Evolutionary conservation across 2,797 vertebrate genomes (phyloP), one percentile per base, ranked within the genome.

Genomic region (Melanotaenia maccullochi): DNA sequence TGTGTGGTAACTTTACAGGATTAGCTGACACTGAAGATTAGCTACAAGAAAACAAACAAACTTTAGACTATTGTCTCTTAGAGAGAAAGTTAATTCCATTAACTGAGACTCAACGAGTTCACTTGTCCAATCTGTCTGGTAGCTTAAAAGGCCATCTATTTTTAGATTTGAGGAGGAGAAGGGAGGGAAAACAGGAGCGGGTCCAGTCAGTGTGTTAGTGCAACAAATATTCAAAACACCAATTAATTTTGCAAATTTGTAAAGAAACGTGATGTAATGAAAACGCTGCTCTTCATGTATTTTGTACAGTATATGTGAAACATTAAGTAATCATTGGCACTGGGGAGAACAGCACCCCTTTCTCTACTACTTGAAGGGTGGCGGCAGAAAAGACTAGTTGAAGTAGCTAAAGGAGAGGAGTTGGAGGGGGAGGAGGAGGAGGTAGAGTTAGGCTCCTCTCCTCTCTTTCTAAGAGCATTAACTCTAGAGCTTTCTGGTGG

Each of bases 391-490:
- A 51, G 20, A 75, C 64, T 78, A 74, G 68, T 79, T 74, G 84
- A 79, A 80, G 77, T 7, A 28, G 28, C 25, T 16, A 30, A 80
- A 60, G 76, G 76, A 67, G 75, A 74, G 18, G 60, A 71, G 32
- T 25, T 54, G 40, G 73, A 28, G 78, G 54, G 57, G 66, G 59
- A 20, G 55, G 14, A 13, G 58, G 58, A 14, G 35, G 51, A 20
- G 68, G 33, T 61, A 71, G 77, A 56, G 76, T 32, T 61, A 76
- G 57, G 67, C 87, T 84, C 83, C 73, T 87, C 81, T 71, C 73
- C 82, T 79, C 82, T 84, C 77, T 73, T 82, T 85, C 78, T 91
- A 93, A 93, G 92, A 93, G 92, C 88, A 92, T 92, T 92, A 92
- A 82, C 86, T 87, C 77, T 90, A 66, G 91, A 87, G 91, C 83